phyloP scores from a whole-genome alignment of 2,113 vertebrate genomes.

The Vidua macroura region DNA sequence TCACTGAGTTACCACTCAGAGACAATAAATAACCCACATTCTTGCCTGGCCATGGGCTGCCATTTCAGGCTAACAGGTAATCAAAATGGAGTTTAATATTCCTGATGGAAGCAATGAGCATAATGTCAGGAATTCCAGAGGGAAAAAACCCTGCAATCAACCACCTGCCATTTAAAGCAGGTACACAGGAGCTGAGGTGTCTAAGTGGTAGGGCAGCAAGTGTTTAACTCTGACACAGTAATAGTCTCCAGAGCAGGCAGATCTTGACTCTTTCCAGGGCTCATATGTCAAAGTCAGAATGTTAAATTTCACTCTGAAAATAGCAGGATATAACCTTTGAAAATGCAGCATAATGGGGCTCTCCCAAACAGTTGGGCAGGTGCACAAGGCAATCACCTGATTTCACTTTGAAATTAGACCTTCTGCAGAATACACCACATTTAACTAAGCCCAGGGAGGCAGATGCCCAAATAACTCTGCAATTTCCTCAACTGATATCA shows the following conservation, averaged over 20 bases:
- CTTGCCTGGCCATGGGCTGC: background rate
- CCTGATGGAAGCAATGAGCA: background rate
- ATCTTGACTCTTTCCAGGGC: background rate
- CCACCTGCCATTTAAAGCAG: background rate
- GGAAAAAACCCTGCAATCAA: background rate
- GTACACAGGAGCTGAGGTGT: background rate
- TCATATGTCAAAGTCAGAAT: slow-evolving; percentile 24
- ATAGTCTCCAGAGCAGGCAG: background rate
- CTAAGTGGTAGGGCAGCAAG: background rate
- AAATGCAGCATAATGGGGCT: background rate
- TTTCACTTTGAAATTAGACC: slow-evolving; percentile 26
- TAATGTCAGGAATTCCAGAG: background rate
- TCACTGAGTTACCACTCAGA: background rate
- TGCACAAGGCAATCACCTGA: background rate
- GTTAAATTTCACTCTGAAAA: slow-evolving; percentile 41
- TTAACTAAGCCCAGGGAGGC: background rate
- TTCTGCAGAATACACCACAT: background rate
- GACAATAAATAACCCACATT: background rate
- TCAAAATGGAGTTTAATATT: background rate
- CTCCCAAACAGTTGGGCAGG: background rate
- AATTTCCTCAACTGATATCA: background rate
- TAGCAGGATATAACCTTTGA: slow-evolving; percentile 28
- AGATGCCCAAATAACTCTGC: background rate
- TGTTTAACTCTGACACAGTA: background rate
- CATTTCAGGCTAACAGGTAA: background rate